Base-by-base conservation (phyloP, 2,113 vertebrate species). In the Zosterops borbonicus region DNA sequence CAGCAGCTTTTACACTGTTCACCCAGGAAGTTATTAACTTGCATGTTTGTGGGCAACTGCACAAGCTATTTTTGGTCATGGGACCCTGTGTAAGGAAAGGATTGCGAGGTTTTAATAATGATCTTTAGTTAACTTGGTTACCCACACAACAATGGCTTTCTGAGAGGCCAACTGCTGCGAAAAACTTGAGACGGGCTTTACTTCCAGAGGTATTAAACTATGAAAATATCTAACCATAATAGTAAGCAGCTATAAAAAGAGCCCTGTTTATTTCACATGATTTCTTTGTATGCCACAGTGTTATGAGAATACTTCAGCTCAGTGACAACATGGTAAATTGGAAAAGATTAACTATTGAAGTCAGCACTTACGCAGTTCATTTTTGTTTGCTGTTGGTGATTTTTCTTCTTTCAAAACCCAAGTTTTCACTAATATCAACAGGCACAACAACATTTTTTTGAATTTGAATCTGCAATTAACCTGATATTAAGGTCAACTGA, bases 21-120 rank as follows among this genome's bases (percentile, higher is more conserved):
- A 95, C 97, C 97, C 96, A 95, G 97, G 96, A 97, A 97, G 96
- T 92, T 84, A 95, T 92, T 96, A 95, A 97, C 96, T 97, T 95
- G 95, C 85, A 95, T 96, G 96, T 92, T 96, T 97, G 91, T 87
- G 95, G 96, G 87, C 87, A 97, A 97, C 95, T 95, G 93, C 84
- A 89, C 70, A 13, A 94, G 92, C 96, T 97, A 95, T 96, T 97
- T 97, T 97, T 94, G 95, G 96, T 90, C 94, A 94, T 91, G 86
- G 70, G 96, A 97, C 93, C 92, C 93, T 89, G 90, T 63, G 92
- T 69, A 97, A 97, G 95, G 95, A 96, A 97, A 96, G 95, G 96
- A 96, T 95, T 94, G 95, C 49, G n/a, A 95, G 89, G 95, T 95
- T 96, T 96, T 96, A 96, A 97, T 96, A 96, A 97, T 68, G 92